Evolutionary conservation across 1,140 invertebrate species (phyloP), one percentile per base, ranked within the genome.

Genomic region (Drosophila jambulina): DNA sequence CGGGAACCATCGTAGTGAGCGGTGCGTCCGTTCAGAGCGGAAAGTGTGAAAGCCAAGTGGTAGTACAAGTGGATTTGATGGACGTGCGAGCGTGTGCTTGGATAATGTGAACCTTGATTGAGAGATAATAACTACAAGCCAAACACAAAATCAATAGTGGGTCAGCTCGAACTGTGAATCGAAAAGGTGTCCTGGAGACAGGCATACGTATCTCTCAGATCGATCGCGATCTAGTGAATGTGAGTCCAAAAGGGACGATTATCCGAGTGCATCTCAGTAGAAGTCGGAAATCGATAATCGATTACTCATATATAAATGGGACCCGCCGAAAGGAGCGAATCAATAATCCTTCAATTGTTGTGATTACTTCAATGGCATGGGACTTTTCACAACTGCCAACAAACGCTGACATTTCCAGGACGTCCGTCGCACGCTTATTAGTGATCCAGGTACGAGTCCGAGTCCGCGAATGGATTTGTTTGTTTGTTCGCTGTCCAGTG

Each of bases 271-370:
- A 76, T 76, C 34, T 25, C 17, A 17, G 15, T 10, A 21, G 25
- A 25, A 58, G 15, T 25, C 13, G 38, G 10, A 61, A 86, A 90
- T 90, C 84, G 90, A 88, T 88, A 88, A 88, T 88, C 85, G 78
- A 88, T 88, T 88, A 80, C 53, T 68, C 54, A 59, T 58, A 70
- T 29, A 53, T 34, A 40, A 45, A 45, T 68, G 48, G 42, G 42
- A 76, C 42, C 23, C 29, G 57, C 27, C 29, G 51, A 61, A 58
- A 38, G 56, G 65, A 58, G 54, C 71, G 40, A 88, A 90, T 90
- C 85, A 90, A 90, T 90, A 90, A 90, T 60, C 78, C 81, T 82
- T 90, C 85, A 75, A 81, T 90, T 78, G 85, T 80, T 85, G 81
- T 85, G 78, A 90, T 90, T 90, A 67, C 67, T 76, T 79, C 68